Conservation (phyloP, 2,113 vertebrate species). For the Megaceryle torquata region DNA sequence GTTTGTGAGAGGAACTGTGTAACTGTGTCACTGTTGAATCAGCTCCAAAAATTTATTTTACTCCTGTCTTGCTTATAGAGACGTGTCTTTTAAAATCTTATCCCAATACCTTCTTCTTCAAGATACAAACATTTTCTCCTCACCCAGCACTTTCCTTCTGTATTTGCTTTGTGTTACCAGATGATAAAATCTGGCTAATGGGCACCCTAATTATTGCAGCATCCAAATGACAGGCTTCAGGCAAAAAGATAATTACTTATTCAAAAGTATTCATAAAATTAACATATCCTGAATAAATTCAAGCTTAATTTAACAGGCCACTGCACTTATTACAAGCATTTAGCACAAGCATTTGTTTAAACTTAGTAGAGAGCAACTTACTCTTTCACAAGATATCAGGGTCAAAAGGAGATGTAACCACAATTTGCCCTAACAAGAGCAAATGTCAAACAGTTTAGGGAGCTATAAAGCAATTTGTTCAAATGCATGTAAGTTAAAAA, state of each 20-base stretch:
- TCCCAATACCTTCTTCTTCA: neutral
- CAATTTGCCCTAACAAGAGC: neutral
- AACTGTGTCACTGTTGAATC: neutral
- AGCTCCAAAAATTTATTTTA: neutral
- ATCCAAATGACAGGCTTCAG: neutral
- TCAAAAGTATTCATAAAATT: slow-evolving; percentile 37
- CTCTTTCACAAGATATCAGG: neutral
- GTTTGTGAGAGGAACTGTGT: neutral
- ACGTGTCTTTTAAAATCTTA: neutral
- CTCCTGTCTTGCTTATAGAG: neutral
- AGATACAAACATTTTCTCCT: neutral
- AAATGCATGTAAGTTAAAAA: neutral
- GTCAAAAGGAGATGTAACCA: slow-evolving; percentile 16
- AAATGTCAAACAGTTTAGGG: neutral
- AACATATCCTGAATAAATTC: slow-evolving; percentile 28
- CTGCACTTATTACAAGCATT: neutral
- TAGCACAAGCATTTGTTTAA: neutral
- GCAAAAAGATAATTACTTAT: slow-evolving; percentile 26
- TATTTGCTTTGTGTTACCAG: neutral
- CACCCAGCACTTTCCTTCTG: neutral
- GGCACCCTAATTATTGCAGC: slow-evolving; percentile 16
- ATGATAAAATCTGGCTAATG: slow-evolving; percentile 9
- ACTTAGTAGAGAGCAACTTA: neutral
- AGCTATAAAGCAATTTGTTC: neutral
- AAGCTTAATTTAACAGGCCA: slow-evolving; percentile 47